Percentiles rank a stretch among this genome's conserved stretches.
phyloP scores from a whole-genome alignment of 2,113 vertebrate species.

The Coregonus clupeaformis region DNA sequence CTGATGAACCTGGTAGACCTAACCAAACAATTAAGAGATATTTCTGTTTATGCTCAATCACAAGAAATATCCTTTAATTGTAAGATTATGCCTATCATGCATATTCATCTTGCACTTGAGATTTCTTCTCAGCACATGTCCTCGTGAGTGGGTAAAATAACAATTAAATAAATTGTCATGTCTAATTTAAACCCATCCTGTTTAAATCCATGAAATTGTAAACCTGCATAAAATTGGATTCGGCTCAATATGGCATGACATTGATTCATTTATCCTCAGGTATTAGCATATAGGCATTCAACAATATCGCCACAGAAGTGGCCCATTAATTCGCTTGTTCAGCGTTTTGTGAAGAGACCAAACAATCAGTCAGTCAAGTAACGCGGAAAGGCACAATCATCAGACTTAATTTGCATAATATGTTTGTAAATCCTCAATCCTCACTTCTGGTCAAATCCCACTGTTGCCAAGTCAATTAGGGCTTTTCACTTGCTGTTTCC shows the following conservation, averaged over 20 bases:
- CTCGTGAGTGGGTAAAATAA: too few species aligned
- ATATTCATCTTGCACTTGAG: constrained; percentile 30
- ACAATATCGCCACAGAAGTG: background rate
- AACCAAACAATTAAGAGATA: constrained; percentile 80
- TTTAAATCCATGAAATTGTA: too few species aligned
- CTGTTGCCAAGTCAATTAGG: background rate
- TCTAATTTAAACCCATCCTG: too few species aligned
- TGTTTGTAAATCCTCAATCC: background rate
- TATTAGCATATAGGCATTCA: too few species aligned
- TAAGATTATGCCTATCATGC: constrained; percentile 62
- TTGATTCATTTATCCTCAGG: too few species aligned
- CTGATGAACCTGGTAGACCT: constrained; percentile 63
- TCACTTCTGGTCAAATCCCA: background rate
- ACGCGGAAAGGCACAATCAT: background rate
- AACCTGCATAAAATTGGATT: background rate
- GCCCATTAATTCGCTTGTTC: background rate
- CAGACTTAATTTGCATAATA: background rate
- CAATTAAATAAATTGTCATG: too few species aligned
- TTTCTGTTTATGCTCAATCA: constrained; percentile 67
- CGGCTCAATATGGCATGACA: background rate
- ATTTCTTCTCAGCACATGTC: background rate
- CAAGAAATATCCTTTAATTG: constrained; percentile 57
- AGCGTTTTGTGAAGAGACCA: constrained; percentile 11
- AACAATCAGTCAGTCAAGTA: constrained; percentile 10
- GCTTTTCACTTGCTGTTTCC: too few species aligned